These are phyloP conservation scores for Parnassius apollo DNA, from an alignment of 2,888 invertebrate species.

Conservation along the genomic window DNA sequence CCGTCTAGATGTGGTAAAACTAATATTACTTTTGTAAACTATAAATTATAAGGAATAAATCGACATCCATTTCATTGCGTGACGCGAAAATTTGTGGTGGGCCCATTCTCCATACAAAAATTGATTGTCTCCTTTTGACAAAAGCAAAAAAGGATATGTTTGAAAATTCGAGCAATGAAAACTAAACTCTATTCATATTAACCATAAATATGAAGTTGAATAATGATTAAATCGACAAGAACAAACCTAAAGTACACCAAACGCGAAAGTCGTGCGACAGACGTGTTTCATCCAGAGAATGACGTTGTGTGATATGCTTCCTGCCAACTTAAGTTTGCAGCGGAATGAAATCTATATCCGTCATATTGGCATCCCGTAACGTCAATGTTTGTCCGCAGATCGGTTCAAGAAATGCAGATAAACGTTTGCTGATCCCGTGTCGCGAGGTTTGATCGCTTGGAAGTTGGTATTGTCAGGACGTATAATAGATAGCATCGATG, in stretches of 20 bases:
- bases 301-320: conserved; percentile 53
- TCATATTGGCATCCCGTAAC: conserved; percentile 29
- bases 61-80: no score
- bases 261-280: conserved; percentile 28
- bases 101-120: no score
- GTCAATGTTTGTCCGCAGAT: conserved; percentile 31
- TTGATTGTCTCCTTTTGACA: no score
- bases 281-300: conserved; percentile 44
- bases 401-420: conserved; percentile 21
- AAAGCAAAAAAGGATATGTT: no score
- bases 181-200: no score
- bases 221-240: neutral
- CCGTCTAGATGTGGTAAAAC: no score
- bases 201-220: no score
- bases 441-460: conserved; percentile 46
- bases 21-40: no score
- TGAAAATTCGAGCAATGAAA: no score
- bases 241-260: neutral
- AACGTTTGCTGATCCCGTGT: conserved; percentile 35
- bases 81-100: no score
- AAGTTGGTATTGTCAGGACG: conserved; percentile 45
- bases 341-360: conserved; percentile 31
- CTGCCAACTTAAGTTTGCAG: conserved; percentile 35
- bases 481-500: conserved; percentile 61
- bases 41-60: no score